phyloP scores from a whole-genome alignment of 2,113 vertebrate genomes.

The Apodemus speciosus region DNA sequence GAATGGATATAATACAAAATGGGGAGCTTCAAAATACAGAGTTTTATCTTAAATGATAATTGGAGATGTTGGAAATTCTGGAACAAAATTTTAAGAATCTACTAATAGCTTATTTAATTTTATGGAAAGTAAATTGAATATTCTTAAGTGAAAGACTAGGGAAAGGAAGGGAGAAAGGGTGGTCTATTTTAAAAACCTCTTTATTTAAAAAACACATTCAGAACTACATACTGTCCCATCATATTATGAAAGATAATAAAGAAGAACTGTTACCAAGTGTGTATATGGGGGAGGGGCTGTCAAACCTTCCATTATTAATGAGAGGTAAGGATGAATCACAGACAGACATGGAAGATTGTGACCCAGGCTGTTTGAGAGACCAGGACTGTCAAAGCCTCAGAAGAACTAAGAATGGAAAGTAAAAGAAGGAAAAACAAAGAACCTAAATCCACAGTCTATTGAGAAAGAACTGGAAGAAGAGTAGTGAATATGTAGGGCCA shows the following conservation, averaged over 20 bases:
- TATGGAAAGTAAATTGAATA: constrained; percentile 63
- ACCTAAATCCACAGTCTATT: not conserved
- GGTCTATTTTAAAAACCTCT: constrained; percentile 7
- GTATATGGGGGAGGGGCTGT: not conserved
- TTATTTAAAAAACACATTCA: constrained; percentile 29
- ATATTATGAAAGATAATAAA: constrained; percentile 26
- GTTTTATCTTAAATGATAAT: constrained; percentile 9
- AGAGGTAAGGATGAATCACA: not conserved
- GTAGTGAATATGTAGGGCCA: not conserved
- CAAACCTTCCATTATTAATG: constrained; percentile 1
- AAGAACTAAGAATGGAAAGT: not conserved
- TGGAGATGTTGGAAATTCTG: constrained; percentile 50
- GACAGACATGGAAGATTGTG: not conserved
- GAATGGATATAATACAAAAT: not conserved
- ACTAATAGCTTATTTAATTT: constrained; percentile 52
- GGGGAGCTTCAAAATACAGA: not conserved
- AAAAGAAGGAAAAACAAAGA: not conserved
- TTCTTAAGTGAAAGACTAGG: constrained; percentile 50
- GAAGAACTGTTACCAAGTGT: not conserved
- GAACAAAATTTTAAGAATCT: constrained; percentile 59
- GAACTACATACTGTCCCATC: not conserved
- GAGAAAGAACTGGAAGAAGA: not conserved
- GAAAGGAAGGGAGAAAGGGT: not conserved
- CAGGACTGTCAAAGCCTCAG: not conserved
- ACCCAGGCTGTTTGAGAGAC: not conserved